phyloP scores from a whole-genome alignment of 2,888 invertebrate species.

The Timema podura region DNA sequence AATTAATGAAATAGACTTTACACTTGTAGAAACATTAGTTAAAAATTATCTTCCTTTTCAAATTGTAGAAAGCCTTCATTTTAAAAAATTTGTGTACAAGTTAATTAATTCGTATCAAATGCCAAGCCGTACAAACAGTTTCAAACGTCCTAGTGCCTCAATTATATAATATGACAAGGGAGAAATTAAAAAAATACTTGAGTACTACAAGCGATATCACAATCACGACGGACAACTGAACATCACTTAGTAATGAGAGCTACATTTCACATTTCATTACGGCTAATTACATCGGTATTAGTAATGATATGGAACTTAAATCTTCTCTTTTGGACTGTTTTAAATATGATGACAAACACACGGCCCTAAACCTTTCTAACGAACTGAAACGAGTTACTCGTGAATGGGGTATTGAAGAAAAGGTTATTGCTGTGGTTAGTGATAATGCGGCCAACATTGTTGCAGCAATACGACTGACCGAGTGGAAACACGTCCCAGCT shows the following conservation, averaged over 20 bases:
- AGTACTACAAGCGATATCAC: background rate
- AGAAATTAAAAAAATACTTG: background rate
- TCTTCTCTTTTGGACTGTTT: conserved; percentile 34
- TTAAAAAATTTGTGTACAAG: conserved; percentile 12
- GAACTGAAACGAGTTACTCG: conserved; percentile 30
- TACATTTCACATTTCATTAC: conserved; percentile 21
- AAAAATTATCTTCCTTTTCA: conserved; percentile 8
- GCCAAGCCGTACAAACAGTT: background rate
- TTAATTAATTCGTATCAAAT: conserved; percentile 4
- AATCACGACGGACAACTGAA: background rate
- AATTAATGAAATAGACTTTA: conserved; percentile 1
- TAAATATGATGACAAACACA: conserved; percentile 32
- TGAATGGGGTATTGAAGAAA: conserved; percentile 10
- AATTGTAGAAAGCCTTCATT: conserved; percentile 9
- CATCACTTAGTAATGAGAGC: background rate
- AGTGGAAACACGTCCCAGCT: conserved; percentile 34
- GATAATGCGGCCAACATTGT: conserved; percentile 32
- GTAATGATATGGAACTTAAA: conserved; percentile 27
- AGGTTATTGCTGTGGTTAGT: conserved; percentile 24
- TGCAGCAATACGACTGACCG: conserved; percentile 3
- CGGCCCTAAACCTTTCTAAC: conserved; percentile 30
- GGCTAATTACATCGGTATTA: conserved; percentile 37
- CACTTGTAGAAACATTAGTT: conserved; percentile 20
- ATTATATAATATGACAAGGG: background rate
- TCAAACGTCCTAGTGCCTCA: background rate